phyloP scores from a whole-genome alignment of 2,113 vertebrate genomes.

The Macquaria ambigua region DNA sequence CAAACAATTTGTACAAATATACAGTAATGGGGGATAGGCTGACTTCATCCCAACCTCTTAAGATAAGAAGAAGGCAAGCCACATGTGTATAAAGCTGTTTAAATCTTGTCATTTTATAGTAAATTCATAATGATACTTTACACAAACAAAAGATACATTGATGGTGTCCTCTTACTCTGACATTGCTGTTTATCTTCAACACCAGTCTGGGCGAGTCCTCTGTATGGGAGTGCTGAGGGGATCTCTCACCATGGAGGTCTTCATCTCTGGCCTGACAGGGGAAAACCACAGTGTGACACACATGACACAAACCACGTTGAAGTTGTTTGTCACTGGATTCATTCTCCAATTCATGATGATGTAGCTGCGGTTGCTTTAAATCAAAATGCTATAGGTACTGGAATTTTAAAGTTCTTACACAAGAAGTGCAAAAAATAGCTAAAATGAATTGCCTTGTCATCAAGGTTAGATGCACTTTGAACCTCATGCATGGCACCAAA shows the following conservation, averaged over 20 bases:
- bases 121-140: slow-evolving; percentile 27
- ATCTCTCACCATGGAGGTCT: slow-evolving; percentile 81
- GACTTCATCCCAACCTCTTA: not conserved
- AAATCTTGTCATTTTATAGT: slow-evolving; percentile 29
- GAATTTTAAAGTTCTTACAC: slow-evolving; percentile 44
- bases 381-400: slow-evolving; percentile 11
- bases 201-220: slow-evolving; percentile 83
- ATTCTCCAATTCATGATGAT: slow-evolving; percentile 1
- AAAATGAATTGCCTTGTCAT: slow-evolving; percentile 49
- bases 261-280: slow-evolving; percentile 83
- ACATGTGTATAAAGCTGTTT: not conserved
- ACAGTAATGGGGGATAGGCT: not conserved
- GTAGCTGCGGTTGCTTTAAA: slow-evolving; percentile 16
- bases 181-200: slow-evolving; percentile 83
- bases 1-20: not conserved
- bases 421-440: slow-evolving; percentile 56
- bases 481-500: slow-evolving; percentile 26
- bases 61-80: not conserved
- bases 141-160: slow-evolving; percentile 57
- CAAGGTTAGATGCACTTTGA: slow-evolving; percentile 26
- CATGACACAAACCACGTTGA: slow-evolving; percentile 18
- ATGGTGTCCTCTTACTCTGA: slow-evolving; percentile 80
- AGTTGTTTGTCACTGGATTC: slow-evolving; percentile 32
- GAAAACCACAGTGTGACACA: slow-evolving; percentile 60
- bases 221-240: slow-evolving; percentile 77